Evolutionary conservation across 2,888 invertebrate species (phyloP).

Genomic region (Melanophora roralis): DNA sequence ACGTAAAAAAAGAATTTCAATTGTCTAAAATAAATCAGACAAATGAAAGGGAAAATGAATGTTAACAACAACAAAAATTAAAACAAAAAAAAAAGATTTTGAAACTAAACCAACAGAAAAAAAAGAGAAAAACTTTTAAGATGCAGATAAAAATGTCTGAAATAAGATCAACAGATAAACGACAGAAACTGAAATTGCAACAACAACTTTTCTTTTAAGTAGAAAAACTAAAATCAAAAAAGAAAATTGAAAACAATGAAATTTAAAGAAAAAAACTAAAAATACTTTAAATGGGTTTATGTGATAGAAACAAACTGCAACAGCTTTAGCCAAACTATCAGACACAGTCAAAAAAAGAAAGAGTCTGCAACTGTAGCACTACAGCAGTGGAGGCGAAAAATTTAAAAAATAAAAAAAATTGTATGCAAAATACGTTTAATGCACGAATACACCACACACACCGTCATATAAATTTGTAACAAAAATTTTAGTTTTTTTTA

Average conservation of each 20-base stretch:
- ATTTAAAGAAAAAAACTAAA: conserved; percentile 43
- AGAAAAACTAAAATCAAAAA: conserved; percentile 7
- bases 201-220: neutral
- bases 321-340: neutral
- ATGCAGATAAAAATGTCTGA: conserved; percentile 48
- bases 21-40: conserved; percentile 43
- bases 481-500: conserved; percentile 51
- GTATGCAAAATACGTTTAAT: conserved; percentile 64
- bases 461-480: conserved; percentile 38
- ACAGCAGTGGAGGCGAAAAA: conserved; percentile 12
- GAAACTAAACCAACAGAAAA: neutral
- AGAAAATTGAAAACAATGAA: neutral
- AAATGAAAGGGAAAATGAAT: conserved; percentile 58
- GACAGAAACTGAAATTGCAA: neutral
- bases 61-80: conserved; percentile 42
- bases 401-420: too few relatives aligned
- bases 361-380: conserved; percentile 23
- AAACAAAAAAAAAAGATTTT: conserved; percentile 32
- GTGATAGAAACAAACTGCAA: conserved; percentile 7
- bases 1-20: conserved; percentile 34
- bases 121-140: conserved; percentile 10
- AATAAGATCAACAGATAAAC: conserved; percentile 54
- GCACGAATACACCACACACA: conserved; percentile 64
- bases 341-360: conserved; percentile 21
- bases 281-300: conserved; percentile 48